Conservation (phyloP, 35 echinoderm and acorn worm genomes). For the Strongylocentrotus purpuratus region DNA sequence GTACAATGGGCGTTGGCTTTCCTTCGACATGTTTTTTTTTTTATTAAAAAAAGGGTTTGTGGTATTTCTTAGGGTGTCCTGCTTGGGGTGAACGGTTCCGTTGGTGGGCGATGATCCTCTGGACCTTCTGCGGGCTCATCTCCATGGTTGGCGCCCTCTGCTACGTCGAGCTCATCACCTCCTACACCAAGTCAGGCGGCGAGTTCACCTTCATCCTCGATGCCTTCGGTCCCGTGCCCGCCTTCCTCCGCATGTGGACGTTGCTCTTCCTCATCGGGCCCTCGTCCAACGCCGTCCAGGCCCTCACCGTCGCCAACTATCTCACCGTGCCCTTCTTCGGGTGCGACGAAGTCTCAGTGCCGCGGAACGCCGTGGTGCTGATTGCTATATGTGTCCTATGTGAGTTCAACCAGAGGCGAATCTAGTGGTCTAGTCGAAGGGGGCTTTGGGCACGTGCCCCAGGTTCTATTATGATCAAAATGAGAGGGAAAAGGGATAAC, state of each 20-base stretch:
- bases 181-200: slow-evolving; percentile 84
- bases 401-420: slow-evolving; percentile 32
- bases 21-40: too few relatives aligned
- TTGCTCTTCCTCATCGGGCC: slow-evolving; percentile 51
- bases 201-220: slow-evolving; percentile 81
- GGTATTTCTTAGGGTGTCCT: slow-evolving; percentile 8
- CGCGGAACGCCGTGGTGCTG: slow-evolving; percentile 22
- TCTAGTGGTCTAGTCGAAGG: too few relatives aligned
- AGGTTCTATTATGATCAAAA: too few relatives aligned
- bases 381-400: slow-evolving; percentile 57
- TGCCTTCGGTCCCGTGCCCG: slow-evolving; percentile 72
- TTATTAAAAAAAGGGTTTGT: background rate
- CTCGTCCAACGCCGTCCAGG: slow-evolving; percentile 51
- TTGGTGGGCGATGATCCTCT: slow-evolving; percentile 80
- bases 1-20: too few relatives aligned
- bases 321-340: slow-evolving; percentile 55
- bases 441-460: too few relatives aligned
- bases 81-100: slow-evolving; percentile 64
- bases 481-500: too few relatives aligned
- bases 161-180: slow-evolving; percentile 75
- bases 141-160: slow-evolving; percentile 73
- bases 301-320: slow-evolving; percentile 65
- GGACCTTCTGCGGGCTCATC: slow-evolving; percentile 72
- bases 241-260: slow-evolving; percentile 64
- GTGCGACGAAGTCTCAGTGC: slow-evolving; percentile 50